Conservation (phyloP, 2,888 invertebrate genomes). For the Taphrorychus bicolor region DNA sequence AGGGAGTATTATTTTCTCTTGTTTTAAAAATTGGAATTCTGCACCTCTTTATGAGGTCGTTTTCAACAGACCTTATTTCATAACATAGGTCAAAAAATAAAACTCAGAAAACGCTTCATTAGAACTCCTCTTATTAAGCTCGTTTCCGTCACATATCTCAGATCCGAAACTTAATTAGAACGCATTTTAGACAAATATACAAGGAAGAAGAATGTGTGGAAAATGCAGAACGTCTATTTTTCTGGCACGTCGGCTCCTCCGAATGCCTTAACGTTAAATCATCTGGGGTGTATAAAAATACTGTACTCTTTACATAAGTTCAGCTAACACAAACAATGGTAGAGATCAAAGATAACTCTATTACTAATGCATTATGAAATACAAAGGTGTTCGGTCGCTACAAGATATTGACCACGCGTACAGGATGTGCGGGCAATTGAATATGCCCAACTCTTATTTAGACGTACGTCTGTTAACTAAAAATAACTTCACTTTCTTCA, state of each 20-base stretch:
- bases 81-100: too few species aligned
- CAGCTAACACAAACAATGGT: not conserved
- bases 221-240: slow-evolving; percentile 27
- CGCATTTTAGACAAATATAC: slow-evolving; percentile 23
- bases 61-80: too few species aligned
- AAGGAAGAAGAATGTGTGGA: slow-evolving; percentile 25
- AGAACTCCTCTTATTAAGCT: too few species aligned
- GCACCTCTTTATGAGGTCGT: too few species aligned
- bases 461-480: slow-evolving; percentile 5
- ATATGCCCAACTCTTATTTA: not conserved
- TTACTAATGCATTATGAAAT: not conserved
- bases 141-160: not conserved
- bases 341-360: slow-evolving; percentile 8
- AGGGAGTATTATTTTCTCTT: too few species aligned
- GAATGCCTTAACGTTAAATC: slow-evolving; percentile 28
- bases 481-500: slow-evolving; percentile 18
- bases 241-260: slow-evolving; percentile 17
- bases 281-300: slow-evolving; percentile 25
- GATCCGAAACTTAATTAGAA: not conserved
- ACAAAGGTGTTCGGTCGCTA: not conserved
- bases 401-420: not conserved
- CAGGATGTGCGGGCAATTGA: not conserved
- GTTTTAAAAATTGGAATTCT: too few species aligned
- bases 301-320: slow-evolving; percentile 17
- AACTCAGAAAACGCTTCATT: too few species aligned